Evolutionary conservation across 2,113 vertebrate species (phyloP), one percentile per base, ranked within the genome.

Genomic region (Alligator mississippiensis): DNA sequence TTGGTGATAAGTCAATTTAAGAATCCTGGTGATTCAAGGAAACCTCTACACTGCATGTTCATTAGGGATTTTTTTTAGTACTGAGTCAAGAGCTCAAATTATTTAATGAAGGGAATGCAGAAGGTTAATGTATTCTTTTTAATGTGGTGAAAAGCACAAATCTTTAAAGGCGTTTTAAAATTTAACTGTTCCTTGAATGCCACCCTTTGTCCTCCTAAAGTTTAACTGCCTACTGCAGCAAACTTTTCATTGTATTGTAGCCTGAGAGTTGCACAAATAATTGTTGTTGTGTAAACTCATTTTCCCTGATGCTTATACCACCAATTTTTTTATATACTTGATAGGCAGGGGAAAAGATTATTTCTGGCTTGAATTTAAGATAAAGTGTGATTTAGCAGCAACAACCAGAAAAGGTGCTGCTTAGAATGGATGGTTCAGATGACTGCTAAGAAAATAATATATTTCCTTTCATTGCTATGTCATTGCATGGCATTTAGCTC

Each of bases 371-470:
- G 30, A 93, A 92, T 91, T 3, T 60, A 77, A 92, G 79, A 96
- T 96, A 95, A 96, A 96, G 91, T 92, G 91, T 94, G 93, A 94
- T 70, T 96, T 89, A 95, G 16, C n/a, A 85, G 78, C 70, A 95
- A 28, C 77, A 88, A 74, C n/a, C 80, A 57, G 55, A 94, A 74
- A 87, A 90, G 66, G 14, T 88, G 77, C 63, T 92, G 60, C 60
- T 24, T 74, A 4, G 10, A 72, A 38, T 94, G 25, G 38, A 74
- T 83, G 68, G 60, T 34, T 76, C 19, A 76, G 74, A 80, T 78
- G 85, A 91, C 54, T 83, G 60, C 58, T 88, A 83, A 88, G 87
- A 68, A 28, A 92, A 81, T 11, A 93, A 15, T 55, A 77, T 4
- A 2, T 16, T 80, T 55, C 72, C 12, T 68, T 87, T 85, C 78